Evolutionary conservation across 1,140 invertebrate genomes (phyloP).

Genomic region (Drosophila prosaltans): DNA sequence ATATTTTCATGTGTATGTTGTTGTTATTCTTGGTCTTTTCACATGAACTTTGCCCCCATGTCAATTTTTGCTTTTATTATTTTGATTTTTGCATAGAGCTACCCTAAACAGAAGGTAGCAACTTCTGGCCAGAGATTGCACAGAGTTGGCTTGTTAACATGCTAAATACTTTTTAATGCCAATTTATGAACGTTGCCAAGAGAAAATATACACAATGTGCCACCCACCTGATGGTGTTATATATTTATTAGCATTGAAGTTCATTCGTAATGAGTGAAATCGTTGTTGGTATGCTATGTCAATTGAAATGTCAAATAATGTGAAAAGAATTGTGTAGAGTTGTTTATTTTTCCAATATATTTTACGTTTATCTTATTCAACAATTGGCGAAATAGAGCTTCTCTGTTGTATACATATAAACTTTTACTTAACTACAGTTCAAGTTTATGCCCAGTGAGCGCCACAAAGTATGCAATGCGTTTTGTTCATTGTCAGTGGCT

Average conservation of each 20-base stretch:
- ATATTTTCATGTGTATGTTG: slow-evolving; percentile 16
- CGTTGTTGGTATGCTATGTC: not conserved
- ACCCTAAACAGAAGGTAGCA: not conserved
- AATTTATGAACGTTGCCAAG: slow-evolving; percentile 51
- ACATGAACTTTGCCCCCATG: slow-evolving; percentile 58
- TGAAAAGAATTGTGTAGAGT: not conserved
- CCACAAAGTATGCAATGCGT: slow-evolving; percentile 42
- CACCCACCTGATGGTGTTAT: not conserved
- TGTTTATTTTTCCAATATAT: not conserved
- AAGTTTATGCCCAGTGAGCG: slow-evolving; percentile 4
- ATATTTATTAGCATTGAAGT: not conserved
- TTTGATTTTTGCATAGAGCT: slow-evolving; percentile 30
- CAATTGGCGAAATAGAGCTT: not conserved
- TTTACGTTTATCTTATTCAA: not conserved
- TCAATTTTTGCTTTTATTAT: slow-evolving; percentile 66
- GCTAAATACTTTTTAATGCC: slow-evolving; percentile 76
- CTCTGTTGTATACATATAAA: not conserved
- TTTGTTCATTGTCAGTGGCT: slow-evolving; percentile 37
- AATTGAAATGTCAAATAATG: not conserved
- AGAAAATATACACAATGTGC: not conserved
- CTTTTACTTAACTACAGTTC: slow-evolving; percentile 8
- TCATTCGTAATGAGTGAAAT: not conserved
- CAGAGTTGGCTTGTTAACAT: slow-evolving; percentile 70
- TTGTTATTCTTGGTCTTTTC: slow-evolving; percentile 33
- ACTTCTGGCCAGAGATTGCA: not conserved